These are phyloP conservation scores for Drosophila pectinifera DNA, from an alignment of 1,140 invertebrate species.

Conservation along the genomic window DNA sequence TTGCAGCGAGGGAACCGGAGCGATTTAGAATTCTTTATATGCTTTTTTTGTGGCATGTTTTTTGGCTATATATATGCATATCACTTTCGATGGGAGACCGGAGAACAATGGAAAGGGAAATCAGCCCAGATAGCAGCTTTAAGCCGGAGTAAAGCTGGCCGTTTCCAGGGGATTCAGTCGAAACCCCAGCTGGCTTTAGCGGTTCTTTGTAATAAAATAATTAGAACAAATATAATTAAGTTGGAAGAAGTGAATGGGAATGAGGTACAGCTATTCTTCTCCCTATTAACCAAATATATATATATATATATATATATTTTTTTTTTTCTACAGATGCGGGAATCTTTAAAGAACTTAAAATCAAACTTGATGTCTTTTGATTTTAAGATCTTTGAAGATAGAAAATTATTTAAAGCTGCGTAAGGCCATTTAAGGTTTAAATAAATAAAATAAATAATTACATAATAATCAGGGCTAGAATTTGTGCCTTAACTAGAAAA, in stretches of 20 bases:
- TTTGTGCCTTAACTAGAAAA: too few relatives aligned
- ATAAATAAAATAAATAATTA: not conserved
- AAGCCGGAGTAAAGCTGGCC: not conserved
- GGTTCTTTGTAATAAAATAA: not conserved
- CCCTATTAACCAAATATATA: not conserved
- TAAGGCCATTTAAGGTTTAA: too few relatives aligned
- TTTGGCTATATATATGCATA: slow-evolving; percentile 5
- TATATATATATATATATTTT: too few relatives aligned
- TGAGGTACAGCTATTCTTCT: not conserved
- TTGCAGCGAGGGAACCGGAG: slow-evolving; percentile 35
- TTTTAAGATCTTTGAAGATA: too few relatives aligned
- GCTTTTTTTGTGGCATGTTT: slow-evolving; percentile 8
- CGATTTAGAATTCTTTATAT: slow-evolving; percentile 32
- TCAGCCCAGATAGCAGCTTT: slow-evolving; percentile 7
- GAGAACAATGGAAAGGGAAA: slow-evolving; percentile 29
- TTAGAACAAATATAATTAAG: too few relatives aligned
- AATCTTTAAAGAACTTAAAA: too few relatives aligned
- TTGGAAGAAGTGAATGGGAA: not conserved
- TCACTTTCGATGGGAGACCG: slow-evolving; percentile 22
- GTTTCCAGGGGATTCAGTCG: not conserved
- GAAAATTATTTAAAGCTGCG: too few relatives aligned
- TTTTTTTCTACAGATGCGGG: too few relatives aligned
- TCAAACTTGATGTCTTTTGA: too few relatives aligned
- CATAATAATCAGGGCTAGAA: too few relatives aligned
- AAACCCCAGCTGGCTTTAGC: too few relatives aligned